Conservation (phyloP, 2,797 vertebrate genomes). For the Cygnus olor region DNA sequence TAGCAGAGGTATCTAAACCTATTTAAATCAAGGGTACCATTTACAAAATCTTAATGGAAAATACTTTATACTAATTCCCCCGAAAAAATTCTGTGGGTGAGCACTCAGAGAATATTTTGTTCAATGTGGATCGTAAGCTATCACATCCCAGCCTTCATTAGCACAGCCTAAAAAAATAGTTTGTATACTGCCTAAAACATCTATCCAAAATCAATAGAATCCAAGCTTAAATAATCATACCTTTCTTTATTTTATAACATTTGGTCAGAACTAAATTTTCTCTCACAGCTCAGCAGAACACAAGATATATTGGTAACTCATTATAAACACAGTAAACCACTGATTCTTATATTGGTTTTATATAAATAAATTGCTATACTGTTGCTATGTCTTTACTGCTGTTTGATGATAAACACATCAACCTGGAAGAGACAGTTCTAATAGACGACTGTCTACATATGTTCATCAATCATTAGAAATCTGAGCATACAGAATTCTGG, state of each 20-base stretch:
- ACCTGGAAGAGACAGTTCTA: neutral
- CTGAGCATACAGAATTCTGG: neutral
- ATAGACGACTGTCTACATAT: neutral
- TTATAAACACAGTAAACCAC: neutral
- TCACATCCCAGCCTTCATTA: neutral
- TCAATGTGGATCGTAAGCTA: neutral
- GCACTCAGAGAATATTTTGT: neutral
- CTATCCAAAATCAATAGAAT: constrained; percentile 12
- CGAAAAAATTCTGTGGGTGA: neutral
- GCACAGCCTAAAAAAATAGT: neutral
- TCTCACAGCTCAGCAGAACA: neutral
- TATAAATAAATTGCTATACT: neutral
- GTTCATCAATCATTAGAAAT: neutral
- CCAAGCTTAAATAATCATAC: constrained; percentile 15
- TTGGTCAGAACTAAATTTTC: neutral
- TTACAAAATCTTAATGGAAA: neutral
- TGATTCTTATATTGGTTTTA: neutral
- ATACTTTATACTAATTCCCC: neutral
- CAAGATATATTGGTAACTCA: neutral
- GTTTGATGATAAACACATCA: neutral
- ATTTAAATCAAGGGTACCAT: neutral
- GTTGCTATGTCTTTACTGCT: neutral
- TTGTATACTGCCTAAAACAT: neutral
- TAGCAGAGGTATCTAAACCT: neutral
- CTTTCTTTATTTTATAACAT: neutral